Evolutionary conservation across 1,140 invertebrate genomes (phyloP), one percentile per base, ranked within the genome.

Genomic region (Cyclina sinensis): DNA sequence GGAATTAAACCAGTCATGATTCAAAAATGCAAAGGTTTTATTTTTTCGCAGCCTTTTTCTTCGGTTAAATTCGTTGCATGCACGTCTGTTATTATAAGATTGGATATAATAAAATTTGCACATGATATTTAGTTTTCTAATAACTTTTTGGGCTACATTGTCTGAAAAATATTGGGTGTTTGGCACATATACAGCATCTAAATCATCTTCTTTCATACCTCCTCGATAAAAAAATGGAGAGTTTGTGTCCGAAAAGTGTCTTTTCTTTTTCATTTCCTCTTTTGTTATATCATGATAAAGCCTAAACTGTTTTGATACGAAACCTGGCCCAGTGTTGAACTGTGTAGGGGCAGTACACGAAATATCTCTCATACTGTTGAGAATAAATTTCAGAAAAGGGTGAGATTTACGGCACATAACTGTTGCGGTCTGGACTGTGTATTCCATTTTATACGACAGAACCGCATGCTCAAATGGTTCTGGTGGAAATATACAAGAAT

Each of bases 381-480:
- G 78, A 30, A 93, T 54, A 30, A 70, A 37, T 62, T 92, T 89
- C 39, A 93, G 82, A 76, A 94, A 94, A 14, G 93, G 93, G 82
- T 94, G 93, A 12, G 80, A 81, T 51, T 86, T 48, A 3, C 84
- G 79, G 62, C 93, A 94, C 12, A 88, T 91, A 80, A 94, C 93
- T 5, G 93, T 57, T 39, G 93, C 93, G 91, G 93, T 94, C 68
- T 91, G 92, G 0, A 91, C 88, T 2, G 92, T 43, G 65, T 91
- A 89, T 54, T 90, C 89, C 39, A 89, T 91, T 37, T 83, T 86
- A 62, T 91, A 90, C 5, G n/a, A n/a, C 30, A 91, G 57, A 43
- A 91, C 14, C 16, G 16, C n/a, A 18, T 94, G 93, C 65, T 91
- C 93, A 51, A 88, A 91, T 12, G 93, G 93, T 87, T 94, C 93